phyloP scores from a whole-genome alignment of 2,888 invertebrate genomes.

The Xestia c-nigrum region DNA sequence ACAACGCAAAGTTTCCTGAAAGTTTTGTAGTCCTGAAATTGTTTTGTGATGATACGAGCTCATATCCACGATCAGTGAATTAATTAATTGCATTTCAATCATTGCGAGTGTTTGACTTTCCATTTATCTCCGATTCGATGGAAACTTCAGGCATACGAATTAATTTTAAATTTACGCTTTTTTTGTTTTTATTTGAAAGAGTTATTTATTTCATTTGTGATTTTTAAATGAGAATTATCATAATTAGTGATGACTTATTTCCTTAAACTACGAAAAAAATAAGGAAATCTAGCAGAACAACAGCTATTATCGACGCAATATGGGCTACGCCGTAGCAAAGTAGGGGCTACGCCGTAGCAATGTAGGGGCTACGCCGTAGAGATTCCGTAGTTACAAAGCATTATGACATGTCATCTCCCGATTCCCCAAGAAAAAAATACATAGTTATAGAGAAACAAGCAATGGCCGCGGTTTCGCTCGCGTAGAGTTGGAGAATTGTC shows the following conservation, averaged over 20 bases:
- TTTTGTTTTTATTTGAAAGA: not conserved
- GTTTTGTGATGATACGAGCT: slow-evolving; percentile 12
- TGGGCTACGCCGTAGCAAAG: too few species aligned
- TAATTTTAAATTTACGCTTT: not conserved
- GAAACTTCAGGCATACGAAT: not conserved
- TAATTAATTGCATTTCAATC: slow-evolving; percentile 47
- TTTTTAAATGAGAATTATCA: not conserved
- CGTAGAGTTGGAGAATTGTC: too few species aligned
- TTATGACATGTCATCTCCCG: too few species aligned
- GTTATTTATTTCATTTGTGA: not conserved
- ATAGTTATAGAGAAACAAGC: too few species aligned
- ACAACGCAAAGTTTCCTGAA: not conserved
- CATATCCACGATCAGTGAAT: slow-evolving; percentile 1
- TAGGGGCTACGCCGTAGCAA: too few species aligned
- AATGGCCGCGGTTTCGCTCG: too few species aligned
- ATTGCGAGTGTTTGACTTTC: slow-evolving; percentile 38
- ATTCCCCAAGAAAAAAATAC: too few species aligned
- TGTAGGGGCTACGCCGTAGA: too few species aligned
- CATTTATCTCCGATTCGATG: slow-evolving; percentile 13
- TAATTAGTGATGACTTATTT: not conserved
- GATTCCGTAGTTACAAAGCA: too few species aligned
- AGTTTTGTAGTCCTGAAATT: not conserved
- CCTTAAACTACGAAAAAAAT: not conserved
- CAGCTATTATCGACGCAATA: too few species aligned
- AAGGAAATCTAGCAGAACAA: not conserved